Percentiles rank a stretch among this genome's conserved stretches.
These are phyloP conservation scores for Lobophora halterata DNA, from an alignment of 2,888 invertebrate species.

Conservation along the genomic window DNA sequence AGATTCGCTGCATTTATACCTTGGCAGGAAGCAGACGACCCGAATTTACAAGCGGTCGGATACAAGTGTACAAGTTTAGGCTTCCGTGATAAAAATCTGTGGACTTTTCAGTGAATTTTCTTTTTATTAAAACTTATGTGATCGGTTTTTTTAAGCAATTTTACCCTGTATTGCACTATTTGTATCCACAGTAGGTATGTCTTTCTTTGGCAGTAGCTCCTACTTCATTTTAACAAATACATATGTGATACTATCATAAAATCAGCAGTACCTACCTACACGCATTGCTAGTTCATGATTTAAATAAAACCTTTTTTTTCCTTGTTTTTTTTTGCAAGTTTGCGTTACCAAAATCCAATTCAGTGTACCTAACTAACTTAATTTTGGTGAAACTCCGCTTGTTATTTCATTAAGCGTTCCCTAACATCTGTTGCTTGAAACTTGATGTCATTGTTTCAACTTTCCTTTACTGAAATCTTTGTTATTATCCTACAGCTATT, in stretches of 20 bases:
- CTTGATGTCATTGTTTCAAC: constrained; percentile 60
- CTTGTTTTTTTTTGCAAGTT: too few species aligned
- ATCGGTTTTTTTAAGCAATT: constrained; percentile 1
- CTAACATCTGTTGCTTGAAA: constrained; percentile 66
- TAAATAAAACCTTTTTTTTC: too few species aligned
- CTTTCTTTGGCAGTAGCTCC: constrained; percentile 5
- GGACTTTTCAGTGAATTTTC: constrained; percentile 36
- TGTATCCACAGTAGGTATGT: constrained; percentile 2
- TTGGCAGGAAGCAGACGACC: constrained; percentile 40
- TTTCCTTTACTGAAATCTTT: constrained; percentile 41
- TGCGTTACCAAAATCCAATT: constrained; percentile 21
- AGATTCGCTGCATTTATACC: constrained; percentile 1
- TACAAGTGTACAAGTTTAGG: constrained; percentile 43
- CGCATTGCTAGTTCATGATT: too few species aligned
- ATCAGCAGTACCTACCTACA: too few species aligned
- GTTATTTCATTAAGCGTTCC: constrained; percentile 60
- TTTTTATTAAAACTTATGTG: constrained; percentile 22
- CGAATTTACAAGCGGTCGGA: constrained; percentile 53
- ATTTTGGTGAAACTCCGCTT: constrained; percentile 36
- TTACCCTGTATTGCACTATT: background rate
- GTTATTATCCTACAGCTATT: constrained; percentile 5
- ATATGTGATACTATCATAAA: too few species aligned
- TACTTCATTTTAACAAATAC: constrained; percentile 6
- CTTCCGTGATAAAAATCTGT: constrained; percentile 48
- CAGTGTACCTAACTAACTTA: constrained; percentile 27